These are phyloP conservation scores for Steromphala cineraria DNA, from an alignment of 2,888 invertebrate genomes.

Conservation along the genomic window DNA sequence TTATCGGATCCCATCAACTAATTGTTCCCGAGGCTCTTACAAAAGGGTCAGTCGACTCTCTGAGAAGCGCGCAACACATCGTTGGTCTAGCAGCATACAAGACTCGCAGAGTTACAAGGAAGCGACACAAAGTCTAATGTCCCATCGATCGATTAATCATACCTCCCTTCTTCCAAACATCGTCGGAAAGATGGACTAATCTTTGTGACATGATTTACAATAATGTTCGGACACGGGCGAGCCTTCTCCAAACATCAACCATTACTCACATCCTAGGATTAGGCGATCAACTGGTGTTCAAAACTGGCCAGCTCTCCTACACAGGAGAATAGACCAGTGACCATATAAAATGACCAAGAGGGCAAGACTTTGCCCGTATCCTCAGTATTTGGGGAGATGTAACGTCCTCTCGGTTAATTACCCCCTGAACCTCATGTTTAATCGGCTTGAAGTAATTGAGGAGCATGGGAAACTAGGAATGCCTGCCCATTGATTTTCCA, in stretches of 20 bases:
- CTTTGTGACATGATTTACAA: constrained; percentile 12
- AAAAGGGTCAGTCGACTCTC: not conserved
- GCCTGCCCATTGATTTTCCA: constrained; percentile 1
- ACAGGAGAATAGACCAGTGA: not conserved
- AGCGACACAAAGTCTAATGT: not conserved
- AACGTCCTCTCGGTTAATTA: constrained; percentile 8
- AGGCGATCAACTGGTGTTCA: not conserved
- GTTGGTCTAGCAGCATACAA: not conserved
- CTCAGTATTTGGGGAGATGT: not conserved
- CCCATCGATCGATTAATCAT: not conserved
- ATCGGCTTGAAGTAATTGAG: constrained; percentile 17
- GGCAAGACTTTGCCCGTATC: not conserved
- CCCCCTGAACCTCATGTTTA: constrained; percentile 1
- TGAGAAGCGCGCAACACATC: not conserved
- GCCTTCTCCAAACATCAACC: not conserved
- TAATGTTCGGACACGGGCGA: not conserved
- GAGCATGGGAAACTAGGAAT: not conserved
- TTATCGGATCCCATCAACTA: not conserved
- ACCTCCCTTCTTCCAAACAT: constrained; percentile 4
- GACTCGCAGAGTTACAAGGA: not conserved
- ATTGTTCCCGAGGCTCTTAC: not conserved
- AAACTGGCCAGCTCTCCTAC: not conserved
- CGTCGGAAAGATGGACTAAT: constrained; percentile 13
- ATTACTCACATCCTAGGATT: not conserved
- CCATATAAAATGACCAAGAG: not conserved